Base-by-base conservation (phyloP, 2,888 invertebrate species). In the Oscheius sp. region DNA sequence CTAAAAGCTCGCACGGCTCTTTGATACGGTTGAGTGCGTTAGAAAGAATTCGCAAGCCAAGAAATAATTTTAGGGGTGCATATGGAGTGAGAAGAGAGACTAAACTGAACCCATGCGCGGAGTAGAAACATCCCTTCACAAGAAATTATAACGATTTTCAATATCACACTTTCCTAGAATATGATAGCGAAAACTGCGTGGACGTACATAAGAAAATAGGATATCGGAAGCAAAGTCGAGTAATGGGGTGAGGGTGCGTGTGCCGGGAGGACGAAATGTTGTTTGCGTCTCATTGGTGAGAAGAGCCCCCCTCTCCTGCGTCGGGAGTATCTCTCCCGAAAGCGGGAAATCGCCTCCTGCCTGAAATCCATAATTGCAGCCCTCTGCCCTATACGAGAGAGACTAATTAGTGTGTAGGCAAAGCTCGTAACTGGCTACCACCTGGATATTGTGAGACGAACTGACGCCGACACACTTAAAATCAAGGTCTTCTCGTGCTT, bases 281-380 rank as follows among this genome's bases (percentile, higher is more conserved):
- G 66, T 66, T 66, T 66, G 66, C 66, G 66, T 66, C 66, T 49
- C 49, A 66, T 66, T 66, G 66, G 52, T 66, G 66, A 52, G 66
- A 29, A 52, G 49, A n/a, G 35, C 23, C 7, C 35, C 35, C 35
- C 35, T 35, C 35, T 35, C 35, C 35, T 35, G 43, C 45, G 43
- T 45, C 6, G 52, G 52, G 66, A 46, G 66, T 27, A 66, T 66
- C 66, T n/a, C n/a, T 25, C 63, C 43, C n/a, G 45, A 49, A 66
- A 66, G 49, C 49, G 66, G 52, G 52, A 52, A 66, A 66, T 66
- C 52, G 66, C 52, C 63, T 45, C 63, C 43, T 43, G 45, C 61
- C 35, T 66, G 49, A 66, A 52, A 66, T 66, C 66, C 66, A 66
- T 66, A 66, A 66, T 66, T 66, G 66, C 52, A 27, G 29, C 52